These are phyloP conservation scores for Ophraella communa DNA, from an alignment of 2,888 invertebrate species.

Conservation along the genomic window DNA sequence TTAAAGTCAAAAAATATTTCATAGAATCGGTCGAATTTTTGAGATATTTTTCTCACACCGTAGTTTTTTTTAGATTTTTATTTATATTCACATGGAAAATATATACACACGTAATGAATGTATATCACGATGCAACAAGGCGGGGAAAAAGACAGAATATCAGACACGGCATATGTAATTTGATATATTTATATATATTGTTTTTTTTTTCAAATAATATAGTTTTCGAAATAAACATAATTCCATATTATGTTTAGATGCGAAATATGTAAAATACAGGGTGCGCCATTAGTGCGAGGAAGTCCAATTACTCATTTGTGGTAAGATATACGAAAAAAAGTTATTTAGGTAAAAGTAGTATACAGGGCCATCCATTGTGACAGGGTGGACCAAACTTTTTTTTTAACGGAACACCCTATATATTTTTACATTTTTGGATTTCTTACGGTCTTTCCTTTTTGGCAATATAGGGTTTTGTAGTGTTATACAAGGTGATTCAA, in stretches of 20 bases:
- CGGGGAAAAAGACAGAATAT: slow-evolving; percentile 17
- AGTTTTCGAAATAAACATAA: background rate
- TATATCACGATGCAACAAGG: slow-evolving; percentile 1
- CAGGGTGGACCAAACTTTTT: too few relatives aligned
- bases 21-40: slow-evolving; percentile 33
- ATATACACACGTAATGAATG: background rate
- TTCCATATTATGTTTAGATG: background rate
- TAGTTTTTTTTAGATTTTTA: background rate
- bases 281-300: too few relatives aligned
- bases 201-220: background rate
- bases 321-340: too few relatives aligned
- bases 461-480: too few relatives aligned
- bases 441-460: too few relatives aligned
- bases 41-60: slow-evolving; percentile 36
- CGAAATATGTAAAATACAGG: background rate
- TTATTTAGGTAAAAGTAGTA: too few relatives aligned
- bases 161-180: slow-evolving; percentile 16
- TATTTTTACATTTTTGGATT: too few relatives aligned
- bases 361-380: too few relatives aligned
- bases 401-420: too few relatives aligned
- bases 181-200: too few relatives aligned
- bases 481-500: too few relatives aligned
- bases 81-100: background rate
- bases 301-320: too few relatives aligned
- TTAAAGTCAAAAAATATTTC: slow-evolving; percentile 31